phyloP scores from a whole-genome alignment of 2,113 vertebrate species.

The Synchiropus splendidus region DNA sequence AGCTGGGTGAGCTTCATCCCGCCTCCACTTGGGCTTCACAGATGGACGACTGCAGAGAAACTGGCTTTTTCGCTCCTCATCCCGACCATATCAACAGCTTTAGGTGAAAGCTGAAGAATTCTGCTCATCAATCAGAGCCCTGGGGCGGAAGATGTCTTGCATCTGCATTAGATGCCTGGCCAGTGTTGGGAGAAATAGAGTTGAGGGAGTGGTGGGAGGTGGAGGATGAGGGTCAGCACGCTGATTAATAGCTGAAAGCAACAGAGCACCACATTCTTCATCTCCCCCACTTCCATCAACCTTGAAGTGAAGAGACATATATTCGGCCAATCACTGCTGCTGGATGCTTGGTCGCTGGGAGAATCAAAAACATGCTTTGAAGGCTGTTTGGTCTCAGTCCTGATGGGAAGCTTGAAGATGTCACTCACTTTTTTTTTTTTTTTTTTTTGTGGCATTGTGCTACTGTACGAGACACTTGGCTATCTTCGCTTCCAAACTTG shows the following conservation, averaged over 20 bases:
- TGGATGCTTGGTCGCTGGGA: slow-evolving; percentile 1
- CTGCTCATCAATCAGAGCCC: slow-evolving; percentile 29
- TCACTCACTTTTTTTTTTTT: slow-evolving; percentile 41
- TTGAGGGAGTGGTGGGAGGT: slow-evolving; percentile 25
- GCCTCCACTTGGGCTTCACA: slow-evolving; percentile 18
- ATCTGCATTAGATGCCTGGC: slow-evolving; percentile 43
- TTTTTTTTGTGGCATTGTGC: slow-evolving; percentile 26
- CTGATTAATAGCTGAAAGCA: slow-evolving; percentile 57
- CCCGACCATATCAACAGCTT: slow-evolving; percentile 19
- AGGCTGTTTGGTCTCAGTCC: too few relatives aligned
- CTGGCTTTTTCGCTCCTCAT: slow-evolving; percentile 4
- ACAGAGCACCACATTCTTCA: slow-evolving; percentile 24
- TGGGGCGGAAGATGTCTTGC: slow-evolving; percentile 24
- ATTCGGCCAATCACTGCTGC: slow-evolving; percentile 13
- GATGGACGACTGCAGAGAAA: slow-evolving; percentile 35
- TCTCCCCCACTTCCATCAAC: slow-evolving; percentile 28
- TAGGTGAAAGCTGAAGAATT: slow-evolving; percentile 15
- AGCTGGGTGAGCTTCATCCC: slow-evolving; percentile 22
- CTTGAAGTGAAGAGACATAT: slow-evolving; percentile 14
- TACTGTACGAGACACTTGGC: slow-evolving; percentile 33
- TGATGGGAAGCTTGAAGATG: slow-evolving; percentile 41
- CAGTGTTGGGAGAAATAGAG: slow-evolving; percentile 21
- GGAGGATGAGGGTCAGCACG: slow-evolving; percentile 24
- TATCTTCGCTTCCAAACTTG: slow-evolving; percentile 14
- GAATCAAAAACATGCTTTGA: too few relatives aligned